Percentiles rank a stretch among this genome's conserved stretches.
These are phyloP conservation scores for Grapholita molesta DNA, from an alignment of 1,140 invertebrate genomes.

Conservation along the genomic window DNA sequence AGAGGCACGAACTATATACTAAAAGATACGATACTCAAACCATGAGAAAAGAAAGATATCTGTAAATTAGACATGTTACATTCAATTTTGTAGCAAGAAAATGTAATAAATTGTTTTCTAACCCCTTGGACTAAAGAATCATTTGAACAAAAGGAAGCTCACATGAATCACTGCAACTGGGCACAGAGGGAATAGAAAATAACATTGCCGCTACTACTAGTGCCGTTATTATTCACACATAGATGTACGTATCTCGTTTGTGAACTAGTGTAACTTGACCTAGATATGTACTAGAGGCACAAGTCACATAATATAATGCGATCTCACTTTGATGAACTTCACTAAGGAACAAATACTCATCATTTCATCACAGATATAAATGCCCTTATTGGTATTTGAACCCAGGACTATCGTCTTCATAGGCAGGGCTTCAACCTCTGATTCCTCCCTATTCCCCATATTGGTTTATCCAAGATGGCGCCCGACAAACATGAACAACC, in stretches of 20 bases:
- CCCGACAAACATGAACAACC: neutral
- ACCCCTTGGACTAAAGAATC: neutral
- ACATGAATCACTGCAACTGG: neutral
- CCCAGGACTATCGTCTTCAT: too few relatives aligned
- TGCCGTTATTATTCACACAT: too few relatives aligned
- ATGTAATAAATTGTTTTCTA: neutral
- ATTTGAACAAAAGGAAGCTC: neutral
- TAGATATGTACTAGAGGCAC: neutral
- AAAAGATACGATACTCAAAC: too few relatives aligned
- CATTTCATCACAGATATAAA: too few relatives aligned
- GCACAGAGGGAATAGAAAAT: neutral
- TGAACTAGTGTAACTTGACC: neutral
- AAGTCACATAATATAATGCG: too few relatives aligned
- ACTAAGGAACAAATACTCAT: too few relatives aligned
- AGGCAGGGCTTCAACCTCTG: too few relatives aligned
- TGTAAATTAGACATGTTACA: neutral
- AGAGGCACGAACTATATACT: too few relatives aligned
- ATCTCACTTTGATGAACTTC: too few relatives aligned
- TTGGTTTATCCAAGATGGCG: neutral
- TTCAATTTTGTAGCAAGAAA: neutral
- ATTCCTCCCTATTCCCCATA: too few relatives aligned
- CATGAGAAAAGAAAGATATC: neutral
- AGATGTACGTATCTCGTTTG: neutral
- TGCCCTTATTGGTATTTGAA: too few relatives aligned
- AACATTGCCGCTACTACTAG: neutral